phyloP scores from a whole-genome alignment of 2,113 vertebrate genomes.

The Rhizomys pruinosus region DNA sequence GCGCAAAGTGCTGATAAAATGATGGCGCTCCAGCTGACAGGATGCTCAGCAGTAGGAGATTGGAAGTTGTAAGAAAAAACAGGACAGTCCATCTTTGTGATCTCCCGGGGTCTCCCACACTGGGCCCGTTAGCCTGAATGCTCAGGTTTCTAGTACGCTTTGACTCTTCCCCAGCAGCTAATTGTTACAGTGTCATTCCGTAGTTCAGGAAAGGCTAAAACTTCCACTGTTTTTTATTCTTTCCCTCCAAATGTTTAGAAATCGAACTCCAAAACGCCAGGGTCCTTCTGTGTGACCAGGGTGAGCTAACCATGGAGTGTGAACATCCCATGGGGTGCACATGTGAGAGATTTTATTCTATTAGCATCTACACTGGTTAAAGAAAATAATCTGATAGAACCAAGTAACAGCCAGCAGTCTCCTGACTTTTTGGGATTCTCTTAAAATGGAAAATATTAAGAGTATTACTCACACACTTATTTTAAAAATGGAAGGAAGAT shows the following conservation, averaged over 20 bases:
- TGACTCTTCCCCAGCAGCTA: slow-evolving; percentile 20
- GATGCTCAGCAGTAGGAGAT: neutral
- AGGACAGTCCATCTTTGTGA: no score
- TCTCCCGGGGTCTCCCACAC: neutral
- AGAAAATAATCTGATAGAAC: slow-evolving; percentile 16
- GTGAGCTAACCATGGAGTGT: neutral
- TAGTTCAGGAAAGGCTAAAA: neutral
- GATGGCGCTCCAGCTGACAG: neutral
- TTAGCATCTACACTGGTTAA: neutral
- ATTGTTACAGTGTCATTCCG: slow-evolving; percentile 17
- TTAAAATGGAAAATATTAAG: slow-evolving; percentile 69
- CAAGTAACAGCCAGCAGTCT: neutral
- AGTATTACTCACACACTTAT: slow-evolving; percentile 72
- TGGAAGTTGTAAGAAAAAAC: neutral
- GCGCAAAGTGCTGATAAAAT: neutral
- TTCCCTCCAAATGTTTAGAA: neutral
- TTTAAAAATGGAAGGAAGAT: slow-evolving; percentile 72
- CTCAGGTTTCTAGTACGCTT: neutral
- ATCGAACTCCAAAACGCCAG: neutral
- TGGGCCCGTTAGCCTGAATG: neutral
- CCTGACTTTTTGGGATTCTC: slow-evolving; percentile 65
- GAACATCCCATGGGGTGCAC: no score
- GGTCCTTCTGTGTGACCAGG: neutral
- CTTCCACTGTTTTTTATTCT: neutral
- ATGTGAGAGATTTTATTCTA: neutral